These are phyloP conservation scores for Vimba vimba DNA, from an alignment of 2,113 vertebrate species.

Conservation along the genomic window DNA sequence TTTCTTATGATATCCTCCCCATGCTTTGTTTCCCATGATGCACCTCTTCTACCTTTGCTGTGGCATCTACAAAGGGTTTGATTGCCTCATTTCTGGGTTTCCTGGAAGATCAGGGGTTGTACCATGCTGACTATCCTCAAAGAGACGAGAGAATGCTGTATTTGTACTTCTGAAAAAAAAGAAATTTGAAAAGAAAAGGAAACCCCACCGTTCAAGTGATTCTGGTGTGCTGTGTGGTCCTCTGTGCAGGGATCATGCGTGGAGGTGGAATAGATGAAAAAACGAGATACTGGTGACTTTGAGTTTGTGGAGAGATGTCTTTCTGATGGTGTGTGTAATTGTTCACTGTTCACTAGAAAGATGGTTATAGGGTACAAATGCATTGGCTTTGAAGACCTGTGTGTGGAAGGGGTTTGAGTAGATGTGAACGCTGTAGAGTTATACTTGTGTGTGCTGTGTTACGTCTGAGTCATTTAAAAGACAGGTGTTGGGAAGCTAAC, in stretches of 20 bases:
- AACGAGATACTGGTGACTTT: neutral
- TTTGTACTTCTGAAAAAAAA: conserved; percentile 8
- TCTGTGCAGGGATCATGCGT: neutral
- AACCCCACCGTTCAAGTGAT: neutral
- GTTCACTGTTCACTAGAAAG: conserved; percentile 23
- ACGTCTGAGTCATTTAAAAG: neutral
- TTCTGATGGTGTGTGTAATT: conserved; percentile 12
- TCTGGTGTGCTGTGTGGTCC: conserved; percentile 4
- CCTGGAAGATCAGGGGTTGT: conserved; percentile 7
- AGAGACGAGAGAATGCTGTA: too few relatives aligned
- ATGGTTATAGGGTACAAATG: conserved; percentile 19
- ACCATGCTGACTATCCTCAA: conserved; percentile 5
- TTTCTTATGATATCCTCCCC: neutral
- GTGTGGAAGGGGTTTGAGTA: neutral
- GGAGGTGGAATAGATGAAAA: neutral
- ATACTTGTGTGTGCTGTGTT: neutral
- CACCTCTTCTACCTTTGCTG: neutral
- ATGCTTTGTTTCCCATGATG: neutral
- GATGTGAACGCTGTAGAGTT: neutral
- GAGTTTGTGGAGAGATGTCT: neutral
- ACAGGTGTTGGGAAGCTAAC: neutral
- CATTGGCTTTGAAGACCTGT: neutral
- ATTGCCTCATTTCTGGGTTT: conserved; percentile 7
- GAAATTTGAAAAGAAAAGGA: neutral
- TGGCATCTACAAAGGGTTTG: neutral